Conservation (phyloP, 2,888 invertebrate genomes). For the Hydrotaea diabolus region DNA sequence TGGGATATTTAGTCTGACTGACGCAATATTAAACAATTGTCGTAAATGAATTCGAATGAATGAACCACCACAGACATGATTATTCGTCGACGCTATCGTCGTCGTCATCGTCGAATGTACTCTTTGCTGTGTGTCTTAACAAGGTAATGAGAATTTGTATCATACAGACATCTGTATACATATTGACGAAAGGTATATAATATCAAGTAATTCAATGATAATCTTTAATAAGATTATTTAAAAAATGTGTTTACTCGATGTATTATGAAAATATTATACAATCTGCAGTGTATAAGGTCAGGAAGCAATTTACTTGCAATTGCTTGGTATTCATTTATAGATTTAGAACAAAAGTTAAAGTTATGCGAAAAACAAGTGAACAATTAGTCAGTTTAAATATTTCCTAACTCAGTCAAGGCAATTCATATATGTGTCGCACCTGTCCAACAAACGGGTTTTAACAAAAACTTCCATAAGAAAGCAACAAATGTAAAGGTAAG, state of each 20-base stretch:
- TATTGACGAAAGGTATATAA: not conserved
- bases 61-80: not conserved
- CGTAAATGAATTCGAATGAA: not conserved
- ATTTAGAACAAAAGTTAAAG: no score
- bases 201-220: slow-evolving; percentile 3
- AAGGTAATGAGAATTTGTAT: not conserved
- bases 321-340: not conserved
- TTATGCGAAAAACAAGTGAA: no score
- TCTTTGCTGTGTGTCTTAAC: not conserved
- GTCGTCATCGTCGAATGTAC: not conserved
- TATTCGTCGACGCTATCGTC: not conserved
- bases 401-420: no score
- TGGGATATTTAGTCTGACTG: slow-evolving; percentile 1
- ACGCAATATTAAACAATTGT: not conserved
- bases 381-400: no score
- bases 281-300: not conserved
- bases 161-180: not conserved
- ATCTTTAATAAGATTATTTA: not conserved
- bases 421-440: no score
- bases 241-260: not conserved
- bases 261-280: not conserved
- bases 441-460: no score
- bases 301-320: not conserved
- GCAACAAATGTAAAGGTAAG: no score
- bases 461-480: no score